Conservation (phyloP, 2,888 invertebrate genomes). For the Strigamia transsilvanica region DNA sequence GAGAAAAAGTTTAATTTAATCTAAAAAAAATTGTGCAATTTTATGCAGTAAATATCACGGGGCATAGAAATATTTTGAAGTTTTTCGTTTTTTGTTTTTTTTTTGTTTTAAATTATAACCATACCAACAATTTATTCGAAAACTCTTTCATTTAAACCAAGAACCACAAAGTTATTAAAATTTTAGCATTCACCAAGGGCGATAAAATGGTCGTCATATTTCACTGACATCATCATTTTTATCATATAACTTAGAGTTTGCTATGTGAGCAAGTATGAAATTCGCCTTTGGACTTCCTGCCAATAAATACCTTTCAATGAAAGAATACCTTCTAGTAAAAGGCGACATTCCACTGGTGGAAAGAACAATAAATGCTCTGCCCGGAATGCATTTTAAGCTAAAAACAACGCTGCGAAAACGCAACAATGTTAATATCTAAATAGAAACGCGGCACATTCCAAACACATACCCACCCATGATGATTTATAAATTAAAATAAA, state of each 20-base stretch:
- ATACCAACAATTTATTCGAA: not conserved
- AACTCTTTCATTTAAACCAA: not conserved
- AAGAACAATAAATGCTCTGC: constrained; percentile 29
- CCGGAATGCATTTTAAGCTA: constrained; percentile 25
- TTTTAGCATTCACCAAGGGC: not conserved
- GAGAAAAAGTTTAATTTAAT: not conserved
- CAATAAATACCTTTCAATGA: constrained; percentile 30
- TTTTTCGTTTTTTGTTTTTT: too few species aligned
- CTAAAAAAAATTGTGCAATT: not conserved
- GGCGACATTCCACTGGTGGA: constrained; percentile 23
- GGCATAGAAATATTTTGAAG: not conserved
- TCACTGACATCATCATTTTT: constrained; percentile 16
- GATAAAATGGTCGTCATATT: constrained; percentile 19
- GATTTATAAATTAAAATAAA: not conserved
- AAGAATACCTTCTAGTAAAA: not conserved
- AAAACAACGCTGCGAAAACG: not conserved
- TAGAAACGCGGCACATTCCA: constrained; percentile 5
- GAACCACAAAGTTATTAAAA: constrained; percentile 16
- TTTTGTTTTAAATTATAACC: not conserved
- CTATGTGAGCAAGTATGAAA: constrained; percentile 10
- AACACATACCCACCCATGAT: not conserved
- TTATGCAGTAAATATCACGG: not conserved
- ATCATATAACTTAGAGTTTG: not conserved
- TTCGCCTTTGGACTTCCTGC: constrained; percentile 38
- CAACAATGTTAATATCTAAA: constrained; percentile 22